Evolutionary conservation across 2,113 vertebrate genomes (phyloP), one percentile per base, ranked within the genome.

Genomic region (Tamias sibiricus): DNA sequence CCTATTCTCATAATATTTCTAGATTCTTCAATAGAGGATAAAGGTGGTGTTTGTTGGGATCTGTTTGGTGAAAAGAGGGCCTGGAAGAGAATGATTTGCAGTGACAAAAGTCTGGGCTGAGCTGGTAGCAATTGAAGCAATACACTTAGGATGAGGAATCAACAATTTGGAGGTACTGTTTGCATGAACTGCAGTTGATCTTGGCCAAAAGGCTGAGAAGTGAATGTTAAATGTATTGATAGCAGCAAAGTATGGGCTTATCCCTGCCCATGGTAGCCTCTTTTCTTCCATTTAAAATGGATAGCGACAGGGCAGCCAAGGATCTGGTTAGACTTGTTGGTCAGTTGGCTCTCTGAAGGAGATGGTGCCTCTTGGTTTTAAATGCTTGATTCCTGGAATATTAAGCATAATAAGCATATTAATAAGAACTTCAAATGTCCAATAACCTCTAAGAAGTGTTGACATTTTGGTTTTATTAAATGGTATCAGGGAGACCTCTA

Each of bases 301-400:
- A 75, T 6, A 75, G 28, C 8, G n/a, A 71, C 64, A 75, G 71
- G 30, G 19, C 37, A 19, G 6, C 80, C 77, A 40, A 66, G 37
- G 42, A 19, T 32, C 54, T 52, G 52, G n/a, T 64, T 79, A 74
- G 91, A 30, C 14, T 47, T 7, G 0, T 77, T 85, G 54, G 83
- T 87, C 28, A 54, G n/a, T 37, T 77, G 30, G 32, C 62, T 95
- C 20, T 40, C 54, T 77, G 7, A 59, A 90, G n/a, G 17, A 71
- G 26, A 77, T 82, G n/a, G 52, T 92, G 28, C 88, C 72, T 81
- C 62, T 91, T 91, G 85, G 47, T 52, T 88, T 93, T 89, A 22
- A 84, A 68, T 92, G 12, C 71, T 96, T 90, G 40, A 93, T 94
- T 84, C 26, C 71, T 89, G 30, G 42, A 13, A 85, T 57, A 57